Evolutionary conservation across 2,888 invertebrate genomes (phyloP).

Genomic region (Halictus ligatus): DNA sequence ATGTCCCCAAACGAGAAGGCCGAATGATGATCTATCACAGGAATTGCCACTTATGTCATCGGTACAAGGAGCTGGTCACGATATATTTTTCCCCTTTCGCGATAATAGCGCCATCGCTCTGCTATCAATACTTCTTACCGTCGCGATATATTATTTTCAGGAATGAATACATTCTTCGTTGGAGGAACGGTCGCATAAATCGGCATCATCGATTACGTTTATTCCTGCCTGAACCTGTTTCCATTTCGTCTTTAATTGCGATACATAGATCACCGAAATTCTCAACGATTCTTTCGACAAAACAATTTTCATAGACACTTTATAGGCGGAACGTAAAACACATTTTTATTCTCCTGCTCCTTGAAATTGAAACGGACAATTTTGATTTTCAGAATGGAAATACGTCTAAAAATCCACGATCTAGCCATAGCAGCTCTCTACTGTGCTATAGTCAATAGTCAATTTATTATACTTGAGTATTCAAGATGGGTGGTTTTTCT

Average conservation of each 20-base stretch:
- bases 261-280: background rate
- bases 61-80: constrained; percentile 41
- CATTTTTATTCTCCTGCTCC: background rate
- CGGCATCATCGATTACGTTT: constrained; percentile 56
- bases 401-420: background rate
- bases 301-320: background rate
- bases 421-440: background rate
- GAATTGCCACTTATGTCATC: constrained; percentile 75
- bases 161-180: constrained; percentile 38
- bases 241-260: constrained; percentile 44
- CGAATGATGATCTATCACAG: constrained; percentile 72
- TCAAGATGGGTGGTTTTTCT: background rate
- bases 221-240: constrained; percentile 20
- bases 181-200: constrained; percentile 44
- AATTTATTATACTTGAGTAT: background rate
- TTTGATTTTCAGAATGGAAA: background rate
- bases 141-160: constrained; percentile 59
- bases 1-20: constrained; percentile 40
- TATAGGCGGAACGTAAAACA: too few relatives aligned
- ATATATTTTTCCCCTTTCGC: constrained; percentile 30
- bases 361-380: background rate
- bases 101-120: constrained; percentile 68
- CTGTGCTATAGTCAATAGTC: background rate
- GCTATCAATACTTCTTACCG: constrained; percentile 63
- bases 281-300: background rate